Conservation (phyloP, 2,113 vertebrate genomes). For the Brachyhypopomus gauderio region DNA sequence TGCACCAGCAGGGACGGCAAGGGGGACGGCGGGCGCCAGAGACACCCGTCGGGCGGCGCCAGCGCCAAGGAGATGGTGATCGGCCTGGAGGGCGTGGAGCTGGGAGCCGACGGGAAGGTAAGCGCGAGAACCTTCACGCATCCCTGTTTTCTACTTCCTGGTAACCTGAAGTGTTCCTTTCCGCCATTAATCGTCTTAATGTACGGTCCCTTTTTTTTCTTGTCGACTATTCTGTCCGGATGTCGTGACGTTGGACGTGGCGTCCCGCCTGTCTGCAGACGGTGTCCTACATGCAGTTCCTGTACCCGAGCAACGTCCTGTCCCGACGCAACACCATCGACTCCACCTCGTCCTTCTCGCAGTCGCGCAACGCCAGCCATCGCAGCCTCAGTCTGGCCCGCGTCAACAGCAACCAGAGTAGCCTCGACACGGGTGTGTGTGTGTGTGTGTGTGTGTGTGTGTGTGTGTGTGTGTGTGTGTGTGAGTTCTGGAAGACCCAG, state of each 20-base stretch:
- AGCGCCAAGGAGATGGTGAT: constrained; percentile 93
- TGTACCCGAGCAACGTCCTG: constrained; percentile 93
- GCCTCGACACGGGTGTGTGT: constrained; percentile 87
- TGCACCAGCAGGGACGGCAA: constrained; percentile 85
- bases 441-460: no score
- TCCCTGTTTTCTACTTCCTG: neutral
- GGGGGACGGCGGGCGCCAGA: constrained; percentile 87
- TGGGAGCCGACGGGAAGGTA: constrained; percentile 97
- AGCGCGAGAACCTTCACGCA: constrained; percentile 21
- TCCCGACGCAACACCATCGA: constrained; percentile 93
- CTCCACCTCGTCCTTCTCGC: constrained; percentile 93
- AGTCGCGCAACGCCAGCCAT: constrained; percentile 92
- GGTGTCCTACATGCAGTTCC: constrained; percentile 96
- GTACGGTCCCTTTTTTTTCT: no score
- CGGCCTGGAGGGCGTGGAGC: constrained; percentile 95
- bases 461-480: no score
- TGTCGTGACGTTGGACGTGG: constrained; percentile 15
- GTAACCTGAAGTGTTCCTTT: no score
- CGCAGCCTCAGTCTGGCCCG: constrained; percentile 92
- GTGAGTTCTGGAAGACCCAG: neutral
- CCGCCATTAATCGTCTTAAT: no score
- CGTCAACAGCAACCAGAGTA: constrained; percentile 94
- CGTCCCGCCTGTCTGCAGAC: constrained; percentile 75
- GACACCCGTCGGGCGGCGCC: constrained; percentile 86
- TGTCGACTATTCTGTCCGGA: neutral